A percentile compares a stretch with the other conserved stretches of the same genome.
Evolutionary conservation across 1,140 invertebrate species (phyloP).

Genomic region (Lepidostoma basale): DNA sequence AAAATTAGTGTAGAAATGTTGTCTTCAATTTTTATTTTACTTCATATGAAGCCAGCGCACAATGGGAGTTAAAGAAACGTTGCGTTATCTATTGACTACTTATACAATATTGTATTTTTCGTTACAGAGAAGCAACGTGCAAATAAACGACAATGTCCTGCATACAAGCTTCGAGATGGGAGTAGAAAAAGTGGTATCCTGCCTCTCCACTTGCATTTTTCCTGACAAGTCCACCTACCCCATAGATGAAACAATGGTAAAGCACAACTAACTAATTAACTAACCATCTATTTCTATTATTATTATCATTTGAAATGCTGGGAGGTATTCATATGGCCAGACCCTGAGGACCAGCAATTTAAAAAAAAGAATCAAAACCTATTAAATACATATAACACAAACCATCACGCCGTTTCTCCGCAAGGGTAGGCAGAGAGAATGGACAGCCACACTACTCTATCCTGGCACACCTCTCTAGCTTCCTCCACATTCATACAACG

Average conservation of each 20-base stretch:
- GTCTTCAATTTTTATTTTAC: not conserved
- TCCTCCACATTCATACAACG: too few species aligned
- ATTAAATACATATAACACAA: too few species aligned
- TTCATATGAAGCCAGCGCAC: not conserved
- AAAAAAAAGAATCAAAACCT: too few species aligned
- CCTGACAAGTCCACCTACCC: slow-evolving; percentile 98
- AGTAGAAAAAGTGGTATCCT: slow-evolving; percentile 95
- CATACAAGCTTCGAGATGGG: slow-evolving; percentile 75
- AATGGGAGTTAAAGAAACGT: not conserved
- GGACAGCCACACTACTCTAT: too few species aligned
- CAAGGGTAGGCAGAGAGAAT: too few species aligned
- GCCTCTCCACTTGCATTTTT: slow-evolving; percentile 98
- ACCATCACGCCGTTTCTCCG: too few species aligned
- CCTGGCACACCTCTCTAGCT: too few species aligned
- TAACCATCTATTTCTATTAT: not conserved
- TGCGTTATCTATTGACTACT: not conserved
- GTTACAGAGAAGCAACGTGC: slow-evolving; percentile 84
- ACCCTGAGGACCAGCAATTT: too few species aligned
- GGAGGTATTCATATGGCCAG: not conserved
- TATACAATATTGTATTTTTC: not conserved
- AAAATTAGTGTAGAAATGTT: not conserved
- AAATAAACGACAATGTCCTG: slow-evolving; percentile 96
- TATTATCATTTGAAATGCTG: not conserved
- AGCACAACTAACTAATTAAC: too few species aligned
- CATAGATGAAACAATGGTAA: slow-evolving; percentile 97